These are phyloP conservation scores for Eptatretus burgeri DNA, from an alignment of 2,113 vertebrate genomes.

Conservation along the genomic window DNA sequence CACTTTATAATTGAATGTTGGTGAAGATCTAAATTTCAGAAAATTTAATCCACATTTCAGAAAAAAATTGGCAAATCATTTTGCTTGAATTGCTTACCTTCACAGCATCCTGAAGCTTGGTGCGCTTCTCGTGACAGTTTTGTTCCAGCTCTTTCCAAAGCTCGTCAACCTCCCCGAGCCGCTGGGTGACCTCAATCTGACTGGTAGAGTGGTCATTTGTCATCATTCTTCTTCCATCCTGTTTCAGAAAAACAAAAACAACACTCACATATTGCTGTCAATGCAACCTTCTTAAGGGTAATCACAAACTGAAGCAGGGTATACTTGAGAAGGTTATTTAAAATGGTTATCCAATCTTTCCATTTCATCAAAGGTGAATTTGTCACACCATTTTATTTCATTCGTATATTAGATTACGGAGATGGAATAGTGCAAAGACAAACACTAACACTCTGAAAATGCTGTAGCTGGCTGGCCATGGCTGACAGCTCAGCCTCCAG, in stretches of 20 bases:
- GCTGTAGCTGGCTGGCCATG: conserved; percentile 20
- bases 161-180: conserved; percentile 28
- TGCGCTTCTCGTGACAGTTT: conserved; percentile 28
- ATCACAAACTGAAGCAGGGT: not conserved
- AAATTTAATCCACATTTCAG: too few species aligned
- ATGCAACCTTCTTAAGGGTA: too few species aligned
- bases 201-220: conserved; percentile 16
- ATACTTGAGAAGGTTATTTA: not conserved
- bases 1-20: too few species aligned
- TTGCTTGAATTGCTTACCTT: too few species aligned
- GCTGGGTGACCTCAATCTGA: conserved; percentile 21
- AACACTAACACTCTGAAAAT: conserved; percentile 15
- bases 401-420: too few species aligned
- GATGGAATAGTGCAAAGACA: too few species aligned
- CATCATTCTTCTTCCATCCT: conserved; percentile 44
- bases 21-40: too few species aligned
- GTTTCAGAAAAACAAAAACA: conserved; percentile 6
- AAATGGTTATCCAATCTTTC: not conserved
- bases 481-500: conserved; percentile 41
- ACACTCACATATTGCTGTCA: not conserved
- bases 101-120: conserved; percentile 25
- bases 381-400: not conserved
- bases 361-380: not conserved
- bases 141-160: conserved; percentile 30
- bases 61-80: too few species aligned